Evolutionary conservation across 2,888 invertebrate genomes (phyloP).

Genomic region (Poecilobothrus nobilitatus): DNA sequence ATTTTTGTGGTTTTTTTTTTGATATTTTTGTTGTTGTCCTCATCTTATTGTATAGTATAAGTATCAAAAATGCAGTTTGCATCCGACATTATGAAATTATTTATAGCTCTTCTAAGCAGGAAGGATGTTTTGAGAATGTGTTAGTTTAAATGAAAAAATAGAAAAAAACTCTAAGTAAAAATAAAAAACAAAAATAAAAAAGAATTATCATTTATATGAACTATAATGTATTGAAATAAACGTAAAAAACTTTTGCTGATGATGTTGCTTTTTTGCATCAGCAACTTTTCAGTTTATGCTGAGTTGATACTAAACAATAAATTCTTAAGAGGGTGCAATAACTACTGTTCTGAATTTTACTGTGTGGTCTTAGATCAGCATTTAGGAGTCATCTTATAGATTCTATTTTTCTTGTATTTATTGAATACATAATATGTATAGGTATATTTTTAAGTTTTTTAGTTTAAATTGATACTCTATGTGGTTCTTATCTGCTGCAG

Average conservation of each 20-base stretch:
- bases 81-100: background rate
- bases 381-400: background rate
- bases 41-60: background rate
- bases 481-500: background rate
- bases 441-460: background rate
- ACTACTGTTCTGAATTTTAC: background rate
- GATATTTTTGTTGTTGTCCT: too few species aligned
- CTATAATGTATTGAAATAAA: background rate
- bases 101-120: constrained; percentile 4
- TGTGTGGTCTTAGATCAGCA: background rate
- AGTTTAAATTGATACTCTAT: background rate
- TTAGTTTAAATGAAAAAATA: background rate
- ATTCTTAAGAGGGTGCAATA: background rate
- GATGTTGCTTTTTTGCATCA: background rate
- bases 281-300: background rate
- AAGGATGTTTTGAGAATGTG: background rate
- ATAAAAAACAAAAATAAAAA: background rate
- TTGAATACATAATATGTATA: too few species aligned
- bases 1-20: too few species aligned
- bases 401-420: background rate
- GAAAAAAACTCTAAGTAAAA: background rate
- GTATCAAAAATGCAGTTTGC: constrained; percentile 4
- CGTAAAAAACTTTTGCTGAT: background rate
- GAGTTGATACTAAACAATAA: background rate
- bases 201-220: background rate